Conservation (phyloP, 2,888 invertebrate species). For the Bombylius discolor region DNA sequence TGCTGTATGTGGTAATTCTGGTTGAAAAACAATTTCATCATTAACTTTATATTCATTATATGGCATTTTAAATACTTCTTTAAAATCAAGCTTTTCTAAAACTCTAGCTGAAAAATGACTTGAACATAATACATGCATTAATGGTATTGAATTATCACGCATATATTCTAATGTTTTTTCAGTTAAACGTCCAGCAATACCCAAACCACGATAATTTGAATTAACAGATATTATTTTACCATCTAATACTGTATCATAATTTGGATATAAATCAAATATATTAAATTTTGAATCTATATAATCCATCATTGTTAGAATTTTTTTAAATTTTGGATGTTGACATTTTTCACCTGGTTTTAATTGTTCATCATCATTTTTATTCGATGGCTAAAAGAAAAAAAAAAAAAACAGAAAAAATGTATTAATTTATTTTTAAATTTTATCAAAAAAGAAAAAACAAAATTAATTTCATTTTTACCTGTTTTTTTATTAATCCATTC, state of each 20-base stretch:
- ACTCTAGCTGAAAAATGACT: slow-evolving; percentile 64
- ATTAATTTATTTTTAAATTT: too few relatives aligned
- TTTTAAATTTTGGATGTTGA: slow-evolving; percentile 40
- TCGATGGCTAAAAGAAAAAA: slow-evolving; percentile 16
- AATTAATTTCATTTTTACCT: slow-evolving; percentile 20
- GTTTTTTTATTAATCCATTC: slow-evolving; percentile 37
- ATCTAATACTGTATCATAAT: slow-evolving; percentile 29
- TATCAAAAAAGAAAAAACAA: not conserved
- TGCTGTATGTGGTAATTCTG: slow-evolving; percentile 49
- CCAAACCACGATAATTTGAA: slow-evolving; percentile 32
- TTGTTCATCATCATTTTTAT: slow-evolving; percentile 17
- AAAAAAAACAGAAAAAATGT: slow-evolving; percentile 5
- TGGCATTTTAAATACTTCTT: slow-evolving; percentile 48
- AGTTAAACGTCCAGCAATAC: slow-evolving; percentile 33
- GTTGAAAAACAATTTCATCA: slow-evolving; percentile 50
- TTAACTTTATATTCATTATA: slow-evolving; percentile 52
- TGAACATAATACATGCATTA: slow-evolving; percentile 59
- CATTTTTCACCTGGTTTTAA: slow-evolving; percentile 31
- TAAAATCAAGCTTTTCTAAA: slow-evolving; percentile 56
- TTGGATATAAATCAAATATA: slow-evolving; percentile 36
- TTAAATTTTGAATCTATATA: slow-evolving; percentile 38
- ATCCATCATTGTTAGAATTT: slow-evolving; percentile 40
- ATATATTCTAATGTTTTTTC: slow-evolving; percentile 30
- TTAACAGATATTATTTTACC: slow-evolving; percentile 36
- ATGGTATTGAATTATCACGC: slow-evolving; percentile 29